Conservation (phyloP, 2,113 vertebrate species). For the Stegostoma tigrinum region DNA sequence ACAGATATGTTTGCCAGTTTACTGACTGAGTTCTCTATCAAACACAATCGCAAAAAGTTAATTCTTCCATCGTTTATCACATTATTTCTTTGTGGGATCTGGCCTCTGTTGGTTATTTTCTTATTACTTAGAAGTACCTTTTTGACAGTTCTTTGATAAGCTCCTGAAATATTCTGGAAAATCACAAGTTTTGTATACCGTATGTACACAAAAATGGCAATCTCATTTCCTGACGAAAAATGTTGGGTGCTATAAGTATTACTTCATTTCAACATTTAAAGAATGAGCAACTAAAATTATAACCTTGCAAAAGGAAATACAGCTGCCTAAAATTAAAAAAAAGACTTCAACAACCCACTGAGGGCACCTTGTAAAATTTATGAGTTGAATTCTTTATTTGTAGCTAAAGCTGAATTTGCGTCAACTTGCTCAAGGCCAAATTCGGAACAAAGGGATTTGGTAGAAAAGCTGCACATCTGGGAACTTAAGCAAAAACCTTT, state of each 20-base stretch:
- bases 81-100: neutral
- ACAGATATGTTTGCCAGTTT: neutral
- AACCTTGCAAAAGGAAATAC: neutral
- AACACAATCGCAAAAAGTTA: neutral
- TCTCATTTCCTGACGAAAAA: neutral
- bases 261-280: neutral
- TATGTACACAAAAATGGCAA: no score
- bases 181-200: neutral
- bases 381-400: conserved; percentile 17
- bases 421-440: neutral
- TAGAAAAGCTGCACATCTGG: neutral
- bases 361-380: conserved; percentile 11
- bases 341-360: neutral
- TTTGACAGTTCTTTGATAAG: neutral
- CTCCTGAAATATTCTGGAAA: neutral
- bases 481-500: conserved; percentile 8
- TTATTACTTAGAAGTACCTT: neutral
- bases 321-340: neutral
- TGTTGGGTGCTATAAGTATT: neutral
- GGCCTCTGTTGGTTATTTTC: neutral
- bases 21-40: neutral
- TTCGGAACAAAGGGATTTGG: conserved; percentile 13
- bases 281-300: neutral
- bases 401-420: conserved; percentile 19
- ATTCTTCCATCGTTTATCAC: neutral